phyloP scores from a whole-genome alignment of 2,888 invertebrate species.

The Cantharis nigra region DNA sequence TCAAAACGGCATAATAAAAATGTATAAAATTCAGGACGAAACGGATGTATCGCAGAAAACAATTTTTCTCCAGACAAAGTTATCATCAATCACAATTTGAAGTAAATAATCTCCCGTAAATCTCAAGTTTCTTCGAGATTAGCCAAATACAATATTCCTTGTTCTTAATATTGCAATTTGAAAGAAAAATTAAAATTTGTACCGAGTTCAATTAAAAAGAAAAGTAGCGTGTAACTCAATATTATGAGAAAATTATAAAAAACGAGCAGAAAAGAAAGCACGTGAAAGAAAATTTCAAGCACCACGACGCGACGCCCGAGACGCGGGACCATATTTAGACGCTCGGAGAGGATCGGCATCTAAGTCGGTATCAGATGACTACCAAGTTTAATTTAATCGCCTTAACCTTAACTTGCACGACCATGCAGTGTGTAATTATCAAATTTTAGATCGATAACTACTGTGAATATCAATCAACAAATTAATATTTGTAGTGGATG shows the following conservation, averaged over 20 bases:
- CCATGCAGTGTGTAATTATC: not conserved
- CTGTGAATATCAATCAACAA: not conserved
- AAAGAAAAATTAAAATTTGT: not conserved
- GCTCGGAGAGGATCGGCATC: conserved; percentile 38
- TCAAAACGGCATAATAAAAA: not conserved
- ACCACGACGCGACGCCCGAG: conserved; percentile 4
- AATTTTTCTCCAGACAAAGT: not conserved
- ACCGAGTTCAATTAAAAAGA: not conserved
- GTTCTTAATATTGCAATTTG: not conserved
- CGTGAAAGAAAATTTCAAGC: conserved; percentile 10
- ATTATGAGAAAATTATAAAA: not conserved
- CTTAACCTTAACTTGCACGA: conserved; percentile 36
- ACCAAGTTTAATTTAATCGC: conserved; percentile 34
- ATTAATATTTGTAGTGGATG: not conserved
- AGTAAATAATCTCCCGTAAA: not conserved
- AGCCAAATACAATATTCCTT: not conserved
- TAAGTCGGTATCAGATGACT: conserved; percentile 36
- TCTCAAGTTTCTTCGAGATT: not conserved
- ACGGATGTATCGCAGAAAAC: not conserved
- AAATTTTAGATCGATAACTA: not conserved
- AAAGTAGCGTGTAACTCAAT: not conserved
- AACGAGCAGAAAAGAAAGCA: not conserved
- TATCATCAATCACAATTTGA: not conserved
- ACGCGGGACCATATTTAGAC: conserved; percentile 36
- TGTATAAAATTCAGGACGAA: not conserved